Evolutionary conservation across 2,888 invertebrate species (phyloP).

Genomic region (Drosophila tanythrix): DNA sequence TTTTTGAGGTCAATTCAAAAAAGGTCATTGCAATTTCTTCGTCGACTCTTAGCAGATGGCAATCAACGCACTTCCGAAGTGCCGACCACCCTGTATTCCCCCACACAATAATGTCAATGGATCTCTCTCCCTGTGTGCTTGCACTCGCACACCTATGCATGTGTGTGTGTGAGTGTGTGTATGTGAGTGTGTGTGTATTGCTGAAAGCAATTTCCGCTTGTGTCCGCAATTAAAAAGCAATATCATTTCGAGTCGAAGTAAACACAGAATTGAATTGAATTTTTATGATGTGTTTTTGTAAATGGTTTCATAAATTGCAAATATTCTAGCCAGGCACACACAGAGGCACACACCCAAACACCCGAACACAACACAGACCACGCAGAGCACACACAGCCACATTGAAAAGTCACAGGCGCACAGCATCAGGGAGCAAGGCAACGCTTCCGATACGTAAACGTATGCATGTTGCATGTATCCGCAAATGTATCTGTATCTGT

Average conservation of each 20-base stretch:
- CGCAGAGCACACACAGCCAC: constrained; percentile 16
- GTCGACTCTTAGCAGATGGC: constrained; percentile 37
- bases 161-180: constrained; percentile 26
- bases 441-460: constrained; percentile 10
- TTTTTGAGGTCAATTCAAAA: constrained; percentile 55
- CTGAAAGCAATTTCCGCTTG: constrained; percentile 79
- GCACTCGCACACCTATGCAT: not conserved
- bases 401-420: constrained; percentile 37
- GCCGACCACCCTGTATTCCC: constrained; percentile 1
- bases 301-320: constrained; percentile 78
- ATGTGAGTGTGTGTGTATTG: constrained; percentile 32
- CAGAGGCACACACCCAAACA: constrained; percentile 5
- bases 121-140: not conserved
- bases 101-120: constrained; percentile 17
- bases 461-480: constrained; percentile 17
- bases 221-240: constrained; percentile 83
- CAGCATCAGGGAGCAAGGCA: constrained; percentile 21
- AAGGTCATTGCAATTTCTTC: constrained; percentile 51
- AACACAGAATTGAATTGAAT: constrained; percentile 75
- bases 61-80: constrained; percentile 76
- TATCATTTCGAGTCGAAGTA: constrained; percentile 66
- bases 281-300: constrained; percentile 80
- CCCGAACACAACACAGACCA: constrained; percentile 11
- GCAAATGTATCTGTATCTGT: constrained; percentile 13
- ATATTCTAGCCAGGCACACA: constrained; percentile 38